Conservation (phyloP, 2,797 vertebrate genomes). For the Phalanger gymnotis region DNA sequence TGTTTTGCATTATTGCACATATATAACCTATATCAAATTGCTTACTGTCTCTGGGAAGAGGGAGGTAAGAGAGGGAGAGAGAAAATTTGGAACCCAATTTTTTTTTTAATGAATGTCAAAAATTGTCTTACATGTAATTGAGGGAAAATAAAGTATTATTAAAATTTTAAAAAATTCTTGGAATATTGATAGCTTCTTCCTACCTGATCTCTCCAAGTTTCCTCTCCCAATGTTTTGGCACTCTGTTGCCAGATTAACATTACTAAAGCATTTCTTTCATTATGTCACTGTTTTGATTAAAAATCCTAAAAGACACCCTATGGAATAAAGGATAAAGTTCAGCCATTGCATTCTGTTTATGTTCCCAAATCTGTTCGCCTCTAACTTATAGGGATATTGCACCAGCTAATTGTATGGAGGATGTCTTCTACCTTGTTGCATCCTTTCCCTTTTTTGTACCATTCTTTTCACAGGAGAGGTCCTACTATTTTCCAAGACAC, state of each 20-base stretch:
- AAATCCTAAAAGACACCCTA: neutral
- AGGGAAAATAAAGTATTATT: neutral
- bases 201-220: neutral
- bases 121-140: neutral
- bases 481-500: neutral
- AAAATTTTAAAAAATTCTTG: neutral
- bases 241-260: neutral
- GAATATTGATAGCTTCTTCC: neutral
- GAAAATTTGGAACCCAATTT: neutral
- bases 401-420: neutral
- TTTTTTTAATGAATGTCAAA: neutral
- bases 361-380: neutral
- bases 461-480: neutral
- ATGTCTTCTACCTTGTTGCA: neutral
- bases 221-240: neutral
- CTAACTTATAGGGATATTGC: neutral
- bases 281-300: neutral
- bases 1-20: no score
- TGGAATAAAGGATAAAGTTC: neutral
- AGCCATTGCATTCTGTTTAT: neutral
- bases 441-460: neutral
- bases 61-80: neutral
- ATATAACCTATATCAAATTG: no score
- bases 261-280: neutral
- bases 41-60: no score